phyloP scores from a whole-genome alignment of 2,888 invertebrate genomes.

The Pinctada fucata region DNA sequence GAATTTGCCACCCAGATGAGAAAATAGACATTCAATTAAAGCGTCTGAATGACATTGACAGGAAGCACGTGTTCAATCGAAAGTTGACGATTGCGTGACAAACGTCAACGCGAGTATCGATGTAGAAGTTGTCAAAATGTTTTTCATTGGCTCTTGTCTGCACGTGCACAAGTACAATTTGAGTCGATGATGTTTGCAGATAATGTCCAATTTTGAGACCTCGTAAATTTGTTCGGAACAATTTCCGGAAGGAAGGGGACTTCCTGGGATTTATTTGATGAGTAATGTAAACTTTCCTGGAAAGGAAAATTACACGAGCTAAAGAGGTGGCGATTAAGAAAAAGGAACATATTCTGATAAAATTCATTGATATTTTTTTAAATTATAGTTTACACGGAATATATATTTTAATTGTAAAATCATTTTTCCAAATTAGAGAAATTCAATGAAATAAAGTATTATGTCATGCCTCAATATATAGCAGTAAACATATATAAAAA shows the following conservation, averaged over 20 bases:
- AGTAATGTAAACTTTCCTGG: neutral
- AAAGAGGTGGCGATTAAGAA: neutral
- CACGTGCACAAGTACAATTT: constrained; percentile 13
- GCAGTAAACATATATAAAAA: no score
- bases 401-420: no score
- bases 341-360: no score
- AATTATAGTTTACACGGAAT: no score
- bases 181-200: neutral
- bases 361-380: no score
- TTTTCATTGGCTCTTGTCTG: neutral
- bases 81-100: constrained; percentile 3
- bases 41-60: neutral
- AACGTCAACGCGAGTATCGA: neutral
- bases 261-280: neutral
- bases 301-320: neutral
- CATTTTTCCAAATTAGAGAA: no score
- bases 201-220: neutral
- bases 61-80: constrained; percentile 3
- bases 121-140: constrained; percentile 7
- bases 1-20: neutral
- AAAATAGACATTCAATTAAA: neutral
- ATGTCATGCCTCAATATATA: no score
- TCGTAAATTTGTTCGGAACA: constrained; percentile 1
- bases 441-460: no score
- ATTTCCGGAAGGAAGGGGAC: neutral